Conservation (phyloP, 92 coral and sea anemone genomes). For the Nematostella vectensis region DNA sequence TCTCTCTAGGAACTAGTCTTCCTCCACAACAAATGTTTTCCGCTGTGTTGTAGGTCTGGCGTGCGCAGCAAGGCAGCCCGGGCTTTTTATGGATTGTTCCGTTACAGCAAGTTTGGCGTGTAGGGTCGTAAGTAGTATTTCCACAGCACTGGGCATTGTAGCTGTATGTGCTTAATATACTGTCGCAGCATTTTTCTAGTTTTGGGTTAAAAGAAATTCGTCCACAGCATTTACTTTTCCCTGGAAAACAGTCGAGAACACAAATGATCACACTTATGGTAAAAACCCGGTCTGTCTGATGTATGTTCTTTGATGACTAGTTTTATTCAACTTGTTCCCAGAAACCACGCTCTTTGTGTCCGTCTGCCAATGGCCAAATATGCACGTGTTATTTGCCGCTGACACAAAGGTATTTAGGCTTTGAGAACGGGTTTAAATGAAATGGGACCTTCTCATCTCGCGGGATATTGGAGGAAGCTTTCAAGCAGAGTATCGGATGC, state of each 20-base stretch:
- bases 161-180: slow-evolving; percentile 3
- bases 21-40: slow-evolving; percentile 23
- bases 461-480: too few species aligned
- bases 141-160: slow-evolving; percentile 14
- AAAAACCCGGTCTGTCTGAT: too few species aligned
- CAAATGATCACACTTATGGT: too few species aligned
- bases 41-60: slow-evolving; percentile 1
- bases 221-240: slow-evolving; percentile 20
- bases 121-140: slow-evolving; percentile 2
- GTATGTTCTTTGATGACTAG: too few species aligned
- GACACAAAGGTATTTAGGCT: too few species aligned
- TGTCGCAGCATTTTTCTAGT: slow-evolving; percentile 18
- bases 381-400: too few species aligned
- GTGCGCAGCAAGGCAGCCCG: slow-evolving; percentile 19
- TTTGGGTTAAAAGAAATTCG: slow-evolving; percentile 13
- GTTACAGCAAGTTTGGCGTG: slow-evolving; percentile 14
- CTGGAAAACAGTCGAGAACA: slow-evolving; percentile 2
- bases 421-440: too few species aligned
- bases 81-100: slow-evolving; percentile 3
- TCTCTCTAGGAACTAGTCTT: neutral
- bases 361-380: too few species aligned
- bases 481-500: too few species aligned
- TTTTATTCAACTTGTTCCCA: too few species aligned
- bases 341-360: too few species aligned
- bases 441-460: too few species aligned